Base-by-base conservation (phyloP, 2,888 invertebrate species). In the Hoplodrina blanda region DNA sequence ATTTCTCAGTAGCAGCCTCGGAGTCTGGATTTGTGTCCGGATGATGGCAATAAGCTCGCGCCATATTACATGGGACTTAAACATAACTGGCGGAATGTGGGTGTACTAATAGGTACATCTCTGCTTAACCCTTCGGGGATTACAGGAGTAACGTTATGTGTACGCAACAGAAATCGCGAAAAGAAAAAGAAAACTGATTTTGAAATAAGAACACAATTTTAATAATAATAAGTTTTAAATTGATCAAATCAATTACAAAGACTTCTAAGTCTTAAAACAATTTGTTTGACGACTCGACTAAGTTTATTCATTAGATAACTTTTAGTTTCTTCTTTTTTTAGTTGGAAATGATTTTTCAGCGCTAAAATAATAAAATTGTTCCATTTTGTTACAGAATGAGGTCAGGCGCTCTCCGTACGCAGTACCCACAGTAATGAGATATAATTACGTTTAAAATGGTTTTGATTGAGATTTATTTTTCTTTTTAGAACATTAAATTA, bases 271-370 rank as follows among this genome's bases (percentile, higher is more conserved):
- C 56, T 54, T 20, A 64, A 25, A 25, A 52, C 60, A 76, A 80
- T 64, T 77, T 76, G 56, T 80, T 68, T 76, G 57, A 44, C 63
- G 20, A 62, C 10, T 55, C 2, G 20, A 62, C 37, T 62, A 76
- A 80, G 76, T 80, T 80, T 69, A 41, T 77, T 80, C 10, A 80
- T 80, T 77, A 64, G 57, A 57, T 63, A 20, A 80, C 37, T 68
- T 63, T 11, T n/a, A 57, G 50, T 41, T 73, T 61, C 11, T 13
- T 13, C 52, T 79, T 64, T 74, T 56, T 67, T 63, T 30, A 33
- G 44, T 75, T 67, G 11, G 25, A 61, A 53, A 68, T 63, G 46
- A 62, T 56, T 64, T 56, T 69, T 64, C 46, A 25, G 44, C 15
- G 10, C 74, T 57, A 25, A 76, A 67, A 75, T 75, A 76, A n/a